Evolutionary conservation across 2,797 vertebrate genomes (phyloP).

Genomic region (Melanotaenia trifasciata): DNA sequence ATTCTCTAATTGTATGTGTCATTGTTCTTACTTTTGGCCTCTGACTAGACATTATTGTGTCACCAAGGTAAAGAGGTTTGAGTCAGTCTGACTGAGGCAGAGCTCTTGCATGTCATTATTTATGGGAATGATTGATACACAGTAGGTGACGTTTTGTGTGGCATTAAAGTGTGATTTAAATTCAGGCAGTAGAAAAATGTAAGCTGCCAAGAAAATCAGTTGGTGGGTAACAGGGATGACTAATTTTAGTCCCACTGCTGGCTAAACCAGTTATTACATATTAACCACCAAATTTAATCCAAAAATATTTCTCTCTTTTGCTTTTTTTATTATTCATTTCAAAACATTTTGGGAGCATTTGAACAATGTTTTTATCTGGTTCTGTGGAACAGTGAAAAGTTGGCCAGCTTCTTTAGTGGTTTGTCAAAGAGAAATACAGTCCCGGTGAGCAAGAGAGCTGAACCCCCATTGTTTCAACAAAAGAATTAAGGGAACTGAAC

Average conservation of each 20-base stretch:
- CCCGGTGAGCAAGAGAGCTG: conserved; percentile 33
- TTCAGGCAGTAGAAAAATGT: conserved; percentile 35
- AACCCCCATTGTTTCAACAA: conserved; percentile 59
- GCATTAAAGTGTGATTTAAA: conserved; percentile 44
- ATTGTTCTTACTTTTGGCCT: conserved; percentile 65
- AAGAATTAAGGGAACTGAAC: conserved; percentile 71
- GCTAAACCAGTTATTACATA: conserved; percentile 35
- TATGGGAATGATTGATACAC: conserved; percentile 17
- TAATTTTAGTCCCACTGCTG: conserved; percentile 39
- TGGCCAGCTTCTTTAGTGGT: conserved; percentile 10
- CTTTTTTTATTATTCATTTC: conserved; percentile 2
- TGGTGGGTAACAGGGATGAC: conserved; percentile 23
- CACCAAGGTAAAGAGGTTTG: conserved; percentile 14
- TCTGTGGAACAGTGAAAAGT: not conserved
- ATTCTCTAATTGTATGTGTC: conserved; percentile 50
- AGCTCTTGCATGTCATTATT: conserved; percentile 29
- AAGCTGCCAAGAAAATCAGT: conserved; percentile 36
- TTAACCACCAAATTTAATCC: conserved; percentile 33
- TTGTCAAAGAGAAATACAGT: conserved; percentile 22
- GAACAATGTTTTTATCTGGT: conserved; percentile 5
- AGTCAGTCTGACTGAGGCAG: conserved; percentile 3
- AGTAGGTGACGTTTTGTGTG: conserved; percentile 26
- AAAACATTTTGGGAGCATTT: conserved; percentile 16
- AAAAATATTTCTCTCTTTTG: conserved; percentile 18
- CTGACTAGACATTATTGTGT: conserved; percentile 41